Percentiles rank a stretch among this genome's conserved stretches.
Conservation (phyloP, 2,113 vertebrate genomes). For the Sapayoa aenigma region DNA sequence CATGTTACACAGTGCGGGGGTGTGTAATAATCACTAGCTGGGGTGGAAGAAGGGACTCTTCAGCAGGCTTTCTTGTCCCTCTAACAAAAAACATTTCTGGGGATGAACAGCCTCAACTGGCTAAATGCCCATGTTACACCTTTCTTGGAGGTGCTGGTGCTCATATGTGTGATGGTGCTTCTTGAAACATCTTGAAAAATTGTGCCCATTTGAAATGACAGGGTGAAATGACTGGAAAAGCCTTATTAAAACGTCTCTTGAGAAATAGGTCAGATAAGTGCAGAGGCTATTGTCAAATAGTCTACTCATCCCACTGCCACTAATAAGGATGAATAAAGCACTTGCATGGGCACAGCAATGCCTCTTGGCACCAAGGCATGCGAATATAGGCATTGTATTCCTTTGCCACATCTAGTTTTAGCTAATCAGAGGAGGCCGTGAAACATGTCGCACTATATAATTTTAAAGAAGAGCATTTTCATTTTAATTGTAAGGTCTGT, state of each 20-base stretch:
- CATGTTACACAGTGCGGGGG: fast-evolving
- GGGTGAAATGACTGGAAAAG: slow-evolving; percentile 8
- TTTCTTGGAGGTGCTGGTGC: not conserved
- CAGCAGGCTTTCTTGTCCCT: not conserved
- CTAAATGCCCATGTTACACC: not conserved
- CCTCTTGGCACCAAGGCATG: slow-evolving; percentile 7
- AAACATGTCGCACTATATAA: not conserved
- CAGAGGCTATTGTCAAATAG: slow-evolving; percentile 55
- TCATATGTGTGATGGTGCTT: not conserved
- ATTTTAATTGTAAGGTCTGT: not conserved
- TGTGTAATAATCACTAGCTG: not conserved
- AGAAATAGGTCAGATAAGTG: slow-evolving; percentile 51
- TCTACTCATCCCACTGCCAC: slow-evolving; percentile 2
- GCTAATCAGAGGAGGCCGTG: slow-evolving; percentile 24
- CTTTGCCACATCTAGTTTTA: slow-evolving; percentile 23
- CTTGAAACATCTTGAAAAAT: not conserved
- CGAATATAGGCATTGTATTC: not conserved
- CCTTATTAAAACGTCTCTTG: slow-evolving; percentile 16
- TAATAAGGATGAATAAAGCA: slow-evolving; percentile 50
- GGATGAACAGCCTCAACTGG: not conserved
- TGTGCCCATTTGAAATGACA: not conserved
- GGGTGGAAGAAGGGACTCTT: not conserved
- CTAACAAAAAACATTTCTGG: not conserved
- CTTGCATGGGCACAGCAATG: not conserved
- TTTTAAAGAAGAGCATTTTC: slow-evolving; percentile 3